Evolutionary conservation across 1,140 invertebrate genomes (phyloP).

Genomic region (Calliphora vicina): DNA sequence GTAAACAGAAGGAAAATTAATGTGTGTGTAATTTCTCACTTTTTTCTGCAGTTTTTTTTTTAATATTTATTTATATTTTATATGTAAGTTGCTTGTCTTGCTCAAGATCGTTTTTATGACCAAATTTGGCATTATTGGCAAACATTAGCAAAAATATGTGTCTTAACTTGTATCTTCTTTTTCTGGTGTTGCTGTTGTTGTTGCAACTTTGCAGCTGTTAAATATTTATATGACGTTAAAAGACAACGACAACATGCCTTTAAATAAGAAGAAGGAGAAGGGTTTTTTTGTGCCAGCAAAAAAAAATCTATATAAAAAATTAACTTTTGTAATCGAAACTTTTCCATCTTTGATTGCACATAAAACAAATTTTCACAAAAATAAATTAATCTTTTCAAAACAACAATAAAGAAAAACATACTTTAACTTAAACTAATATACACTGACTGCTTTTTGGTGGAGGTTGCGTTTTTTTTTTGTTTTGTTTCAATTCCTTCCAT

Average conservation of each 20-base stretch:
- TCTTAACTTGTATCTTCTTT: neutral
- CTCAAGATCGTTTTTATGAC: neutral
- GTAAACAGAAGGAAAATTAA: conserved; percentile 16
- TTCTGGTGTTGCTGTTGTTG: neutral
- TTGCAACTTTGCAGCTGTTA: neutral
- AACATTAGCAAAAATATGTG: conserved; percentile 9
- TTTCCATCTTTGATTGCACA: conserved; percentile 8
- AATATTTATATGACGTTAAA: neutral
- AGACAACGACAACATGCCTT: neutral
- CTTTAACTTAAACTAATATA: neutral
- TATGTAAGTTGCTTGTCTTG: neutral
- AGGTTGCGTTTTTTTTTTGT: neutral
- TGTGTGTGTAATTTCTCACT: conserved; percentile 13
- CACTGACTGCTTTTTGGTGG: neutral
- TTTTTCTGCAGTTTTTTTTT: neutral
- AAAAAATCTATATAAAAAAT: neutral
- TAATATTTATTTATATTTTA: neutral
- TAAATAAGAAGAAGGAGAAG: too few species aligned
- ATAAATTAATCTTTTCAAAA: neutral
- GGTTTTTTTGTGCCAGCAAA: too few species aligned
- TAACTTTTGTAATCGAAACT: conserved; percentile 12
- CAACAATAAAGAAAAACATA: neutral
- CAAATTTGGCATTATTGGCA: conserved; percentile 16
- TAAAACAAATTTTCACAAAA: conserved; percentile 17
- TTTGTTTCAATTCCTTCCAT: neutral